phyloP scores from a whole-genome alignment of 2,797 vertebrate species.

The Arrhamphus sclerolepis region DNA sequence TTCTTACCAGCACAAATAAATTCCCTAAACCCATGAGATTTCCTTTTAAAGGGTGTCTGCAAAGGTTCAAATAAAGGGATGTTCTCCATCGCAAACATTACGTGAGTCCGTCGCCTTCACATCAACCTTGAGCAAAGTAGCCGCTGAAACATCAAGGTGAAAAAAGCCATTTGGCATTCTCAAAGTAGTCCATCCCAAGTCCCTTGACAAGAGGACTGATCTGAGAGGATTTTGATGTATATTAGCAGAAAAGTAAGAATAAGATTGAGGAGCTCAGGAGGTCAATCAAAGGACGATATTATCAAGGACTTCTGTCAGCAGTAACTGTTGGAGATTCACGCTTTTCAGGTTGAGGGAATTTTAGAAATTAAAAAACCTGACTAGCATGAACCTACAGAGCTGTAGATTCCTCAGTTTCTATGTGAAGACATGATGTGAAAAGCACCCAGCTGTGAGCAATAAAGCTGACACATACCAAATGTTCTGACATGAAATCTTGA shows the following conservation, averaged over 20 bases:
- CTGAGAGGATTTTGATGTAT: conserved; percentile 36
- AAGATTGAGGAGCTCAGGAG: conserved; percentile 26
- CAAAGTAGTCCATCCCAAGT: conserved; percentile 27
- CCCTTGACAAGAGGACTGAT: conserved; percentile 38
- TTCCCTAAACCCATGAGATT: conserved; percentile 45
- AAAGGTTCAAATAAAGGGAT: conserved; percentile 37
- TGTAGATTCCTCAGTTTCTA: conserved; percentile 10
- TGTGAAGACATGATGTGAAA: background rate
- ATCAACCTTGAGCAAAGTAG: conserved; percentile 53
- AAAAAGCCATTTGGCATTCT: conserved; percentile 29
- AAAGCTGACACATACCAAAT: too few relatives aligned
- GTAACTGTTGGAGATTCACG: conserved; percentile 22
- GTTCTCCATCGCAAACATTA: conserved; percentile 22
- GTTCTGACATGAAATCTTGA: too few relatives aligned
- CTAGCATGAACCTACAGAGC: conserved; percentile 28
- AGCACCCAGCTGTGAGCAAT: conserved; percentile 18
- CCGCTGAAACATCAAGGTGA: conserved; percentile 58
- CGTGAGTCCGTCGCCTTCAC: conserved; percentile 35
- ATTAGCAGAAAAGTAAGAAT: conserved; percentile 25
- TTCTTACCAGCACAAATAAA: conserved; percentile 31
- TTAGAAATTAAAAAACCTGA: conserved; percentile 11
- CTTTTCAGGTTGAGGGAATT: conserved; percentile 12
- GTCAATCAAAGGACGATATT: conserved; percentile 37
- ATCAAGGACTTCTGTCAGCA: conserved; percentile 52
- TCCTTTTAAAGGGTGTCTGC: conserved; percentile 42